phyloP scores from a whole-genome alignment of 2,113 vertebrate genomes.

The Pao palembangensis region DNA sequence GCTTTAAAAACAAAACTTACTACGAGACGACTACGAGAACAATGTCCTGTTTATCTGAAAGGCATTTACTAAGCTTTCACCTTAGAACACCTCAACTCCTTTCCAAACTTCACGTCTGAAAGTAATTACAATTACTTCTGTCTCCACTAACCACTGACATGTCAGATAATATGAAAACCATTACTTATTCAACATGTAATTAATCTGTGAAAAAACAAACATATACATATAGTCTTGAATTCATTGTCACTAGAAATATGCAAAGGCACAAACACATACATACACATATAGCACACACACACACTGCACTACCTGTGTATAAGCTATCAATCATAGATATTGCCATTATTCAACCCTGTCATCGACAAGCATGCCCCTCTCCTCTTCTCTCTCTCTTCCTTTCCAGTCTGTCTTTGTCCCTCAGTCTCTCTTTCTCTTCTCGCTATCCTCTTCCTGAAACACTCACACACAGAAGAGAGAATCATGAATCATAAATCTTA shows the following conservation, averaged over 20 bases:
- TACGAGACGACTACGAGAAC: conserved; percentile 15
- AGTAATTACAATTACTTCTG: conserved; percentile 25
- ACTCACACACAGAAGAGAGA: conserved; percentile 33
- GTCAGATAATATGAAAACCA: conserved; percentile 73
- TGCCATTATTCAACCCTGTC: conserved; percentile 75
- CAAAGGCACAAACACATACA: conserved; percentile 18
- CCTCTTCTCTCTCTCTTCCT: conserved; percentile 25
- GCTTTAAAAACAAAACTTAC: conserved; percentile 4
- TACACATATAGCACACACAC: conserved; percentile 39
- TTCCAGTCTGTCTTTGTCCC: conserved; percentile 12
- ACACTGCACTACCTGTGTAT: conserved; percentile 49
- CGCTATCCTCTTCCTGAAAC: conserved; percentile 12
- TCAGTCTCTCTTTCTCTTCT: conserved; percentile 19
- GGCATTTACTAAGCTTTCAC: conserved; percentile 23
- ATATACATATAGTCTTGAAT: conserved; percentile 44
- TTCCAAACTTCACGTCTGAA: too few species aligned
- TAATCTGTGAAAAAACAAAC: conserved; percentile 50
- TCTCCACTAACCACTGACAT: conserved; percentile 49
- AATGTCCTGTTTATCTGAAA: conserved; percentile 14
- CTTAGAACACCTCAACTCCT: too few species aligned
- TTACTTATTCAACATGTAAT: conserved; percentile 69
- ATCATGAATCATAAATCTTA: conserved; percentile 74
- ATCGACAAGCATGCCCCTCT: conserved; percentile 70
- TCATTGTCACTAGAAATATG: conserved; percentile 16
- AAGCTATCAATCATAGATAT: conserved; percentile 75